phyloP scores from a whole-genome alignment of 30 jellyfish, hydroid and myxozoan species.

The Hydra vulgaris region DNA sequence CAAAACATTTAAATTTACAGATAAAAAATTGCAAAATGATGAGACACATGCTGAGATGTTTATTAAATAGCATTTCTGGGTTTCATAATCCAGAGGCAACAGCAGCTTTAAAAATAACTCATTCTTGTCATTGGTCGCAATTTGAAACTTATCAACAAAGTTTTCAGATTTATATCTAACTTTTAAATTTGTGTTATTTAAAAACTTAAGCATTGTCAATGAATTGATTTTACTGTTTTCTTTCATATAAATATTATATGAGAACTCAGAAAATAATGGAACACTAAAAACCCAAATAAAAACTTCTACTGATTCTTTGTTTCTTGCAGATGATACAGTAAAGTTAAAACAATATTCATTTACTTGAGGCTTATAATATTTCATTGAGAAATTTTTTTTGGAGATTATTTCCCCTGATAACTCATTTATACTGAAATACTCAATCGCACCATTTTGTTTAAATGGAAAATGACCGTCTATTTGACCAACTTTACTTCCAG shows the following conservation, averaged over 20 bases:
- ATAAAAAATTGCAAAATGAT: slow-evolving; percentile 47
- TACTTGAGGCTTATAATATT: neutral
- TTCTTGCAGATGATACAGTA: neutral
- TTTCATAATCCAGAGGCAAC: neutral
- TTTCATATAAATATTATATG: too few species aligned
- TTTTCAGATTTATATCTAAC: neutral
- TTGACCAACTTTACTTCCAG: neutral
- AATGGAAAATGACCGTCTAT: neutral
- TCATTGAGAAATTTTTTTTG: neutral
- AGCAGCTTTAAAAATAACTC: neutral
- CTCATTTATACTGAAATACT: neutral
- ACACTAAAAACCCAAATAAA: neutral
- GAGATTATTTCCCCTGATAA: neutral
- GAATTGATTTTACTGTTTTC: neutral
- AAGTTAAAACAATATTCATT: neutral
- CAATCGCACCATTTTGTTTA: neutral
- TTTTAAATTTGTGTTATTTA: neutral
- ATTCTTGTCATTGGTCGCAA: neutral
- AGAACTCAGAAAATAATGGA: neutral
- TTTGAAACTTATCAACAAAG: neutral
- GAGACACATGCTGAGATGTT: slow-evolving; percentile 76
- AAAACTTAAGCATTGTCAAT: neutral
- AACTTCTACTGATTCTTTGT: neutral
- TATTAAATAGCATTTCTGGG: slow-evolving; percentile 3
- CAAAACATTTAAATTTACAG: slow-evolving; percentile 21